phyloP scores from a whole-genome alignment of 2,888 invertebrate species.

The Microctonus aethiopoides region DNA sequence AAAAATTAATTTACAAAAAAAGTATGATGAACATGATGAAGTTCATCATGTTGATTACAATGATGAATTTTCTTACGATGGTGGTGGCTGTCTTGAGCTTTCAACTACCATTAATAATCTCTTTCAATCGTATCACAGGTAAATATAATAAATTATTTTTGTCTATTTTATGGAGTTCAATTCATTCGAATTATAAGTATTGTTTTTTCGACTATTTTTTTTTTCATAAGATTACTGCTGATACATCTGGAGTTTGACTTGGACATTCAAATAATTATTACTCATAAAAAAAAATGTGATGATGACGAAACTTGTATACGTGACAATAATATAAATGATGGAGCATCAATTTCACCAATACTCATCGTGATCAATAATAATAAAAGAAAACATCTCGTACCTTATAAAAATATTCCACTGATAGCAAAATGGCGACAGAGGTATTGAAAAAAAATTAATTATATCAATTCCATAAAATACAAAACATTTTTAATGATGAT shows the following conservation, averaged over 20 bases:
- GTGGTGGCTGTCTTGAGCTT: conserved; percentile 61
- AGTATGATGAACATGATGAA: conserved; percentile 18
- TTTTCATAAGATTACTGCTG: conserved; percentile 54
- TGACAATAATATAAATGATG: conserved; percentile 10
- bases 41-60: conserved; percentile 54
- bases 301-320: neutral
- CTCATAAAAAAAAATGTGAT: conserved; percentile 44
- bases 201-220: conserved; percentile 4
- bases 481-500: neutral
- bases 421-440: conserved; percentile 56
- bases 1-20: conserved; percentile 47
- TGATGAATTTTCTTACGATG: conserved; percentile 55
- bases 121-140: conserved; percentile 56
- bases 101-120: conserved; percentile 45
- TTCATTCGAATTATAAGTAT: no score
- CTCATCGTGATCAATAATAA: conserved; percentile 51
- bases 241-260: conserved; percentile 52
- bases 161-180: neutral
- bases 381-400: conserved; percentile 48
- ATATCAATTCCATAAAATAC: neutral
- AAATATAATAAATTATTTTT: conserved; percentile 17
- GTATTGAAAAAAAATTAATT: conserved; percentile 39
- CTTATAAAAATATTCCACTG: conserved; percentile 47
- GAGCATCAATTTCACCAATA: conserved; percentile 34
- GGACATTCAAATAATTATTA: conserved; percentile 55